Conservation (phyloP, 2,888 invertebrate species). For the Serrognathus titanus region DNA sequence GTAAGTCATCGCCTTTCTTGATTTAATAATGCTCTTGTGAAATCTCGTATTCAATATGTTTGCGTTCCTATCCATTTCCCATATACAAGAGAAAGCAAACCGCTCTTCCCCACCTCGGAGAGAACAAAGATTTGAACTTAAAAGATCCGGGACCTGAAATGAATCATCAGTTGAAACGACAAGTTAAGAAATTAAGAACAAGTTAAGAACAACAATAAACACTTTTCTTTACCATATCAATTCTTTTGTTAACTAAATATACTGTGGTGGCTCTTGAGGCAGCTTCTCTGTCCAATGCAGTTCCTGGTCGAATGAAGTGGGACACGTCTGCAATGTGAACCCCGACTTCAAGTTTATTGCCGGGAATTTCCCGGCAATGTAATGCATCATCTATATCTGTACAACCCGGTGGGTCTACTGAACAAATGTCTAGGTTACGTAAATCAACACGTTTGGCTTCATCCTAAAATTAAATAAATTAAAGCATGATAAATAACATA, state of each 20-base stretch:
- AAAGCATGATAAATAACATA: not conserved
- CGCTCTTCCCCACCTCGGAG: conserved; percentile 85
- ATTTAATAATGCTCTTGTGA: conserved; percentile 90
- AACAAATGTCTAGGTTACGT: conserved; percentile 82
- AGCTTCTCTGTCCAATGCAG: conserved; percentile 89
- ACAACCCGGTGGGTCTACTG: conserved; percentile 97
- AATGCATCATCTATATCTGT: conserved; percentile 99
- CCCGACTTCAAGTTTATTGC: conserved; percentile 80
- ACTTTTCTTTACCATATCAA: conserved; percentile 77
- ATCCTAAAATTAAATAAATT: conserved; percentile 55
- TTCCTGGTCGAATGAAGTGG: conserved; percentile 91
- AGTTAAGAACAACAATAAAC: too few relatives aligned
- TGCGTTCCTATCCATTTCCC: conserved; percentile 85
- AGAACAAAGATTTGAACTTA: conserved; percentile 96
- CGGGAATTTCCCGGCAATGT: conserved; percentile 75
- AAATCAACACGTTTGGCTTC: conserved; percentile 77
- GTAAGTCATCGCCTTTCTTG: conserved; percentile 91
- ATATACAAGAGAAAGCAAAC: conserved; percentile 93
- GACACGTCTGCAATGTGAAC: conserved; percentile 99
- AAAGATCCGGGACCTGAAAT: conserved; percentile 61
- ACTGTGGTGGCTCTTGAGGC: conserved; percentile 93
- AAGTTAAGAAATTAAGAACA: too few relatives aligned
- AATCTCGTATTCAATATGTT: conserved; percentile 78
- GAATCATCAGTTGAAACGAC: not conserved
- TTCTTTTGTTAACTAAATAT: conserved; percentile 89